phyloP scores from a whole-genome alignment of 1,140 invertebrate genomes.

The Planococcus citri region DNA sequence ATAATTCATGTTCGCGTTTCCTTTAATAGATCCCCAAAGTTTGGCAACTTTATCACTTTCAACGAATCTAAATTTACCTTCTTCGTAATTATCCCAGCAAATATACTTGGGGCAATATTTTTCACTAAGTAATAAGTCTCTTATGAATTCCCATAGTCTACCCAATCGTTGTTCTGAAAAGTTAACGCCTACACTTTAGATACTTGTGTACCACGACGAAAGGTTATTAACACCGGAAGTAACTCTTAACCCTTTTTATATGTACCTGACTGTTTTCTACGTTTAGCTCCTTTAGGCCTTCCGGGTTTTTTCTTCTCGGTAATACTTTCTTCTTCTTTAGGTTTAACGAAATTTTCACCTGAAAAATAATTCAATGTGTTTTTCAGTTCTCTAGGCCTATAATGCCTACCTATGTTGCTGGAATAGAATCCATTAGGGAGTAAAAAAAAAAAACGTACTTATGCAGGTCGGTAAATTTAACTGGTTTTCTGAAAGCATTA shows the following conservation, averaged over 20 bases:
- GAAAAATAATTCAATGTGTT: not conserved
- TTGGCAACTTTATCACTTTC: conserved; percentile 79
- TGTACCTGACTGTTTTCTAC: conserved; percentile 9
- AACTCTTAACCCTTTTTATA: not conserved
- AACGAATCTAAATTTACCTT: conserved; percentile 78
- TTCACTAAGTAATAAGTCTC: conserved; percentile 59
- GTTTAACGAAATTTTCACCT: conserved; percentile 15
- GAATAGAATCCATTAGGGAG: no score
- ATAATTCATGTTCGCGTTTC: conserved; percentile 84
- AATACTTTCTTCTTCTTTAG: not conserved
- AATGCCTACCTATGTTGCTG: not conserved
- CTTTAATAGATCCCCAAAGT: conserved; percentile 74
- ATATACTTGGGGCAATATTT: conserved; percentile 66
- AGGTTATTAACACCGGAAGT: no score
- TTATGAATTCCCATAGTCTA: conserved; percentile 67
- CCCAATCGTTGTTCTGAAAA: conserved; percentile 30
- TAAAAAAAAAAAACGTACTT: conserved; percentile 1
- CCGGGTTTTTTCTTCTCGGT: conserved; percentile 8
- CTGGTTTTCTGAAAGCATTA: conserved; percentile 16
- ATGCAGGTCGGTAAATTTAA: not conserved
- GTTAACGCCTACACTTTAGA: not conserved
- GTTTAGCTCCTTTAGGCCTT: conserved; percentile 8
- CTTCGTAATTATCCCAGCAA: conserved; percentile 74
- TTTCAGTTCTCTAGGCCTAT: not conserved
- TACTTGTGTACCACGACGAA: no score